phyloP scores from a whole-genome alignment of 1,140 invertebrate genomes.

The Drosophila sp. region DNA sequence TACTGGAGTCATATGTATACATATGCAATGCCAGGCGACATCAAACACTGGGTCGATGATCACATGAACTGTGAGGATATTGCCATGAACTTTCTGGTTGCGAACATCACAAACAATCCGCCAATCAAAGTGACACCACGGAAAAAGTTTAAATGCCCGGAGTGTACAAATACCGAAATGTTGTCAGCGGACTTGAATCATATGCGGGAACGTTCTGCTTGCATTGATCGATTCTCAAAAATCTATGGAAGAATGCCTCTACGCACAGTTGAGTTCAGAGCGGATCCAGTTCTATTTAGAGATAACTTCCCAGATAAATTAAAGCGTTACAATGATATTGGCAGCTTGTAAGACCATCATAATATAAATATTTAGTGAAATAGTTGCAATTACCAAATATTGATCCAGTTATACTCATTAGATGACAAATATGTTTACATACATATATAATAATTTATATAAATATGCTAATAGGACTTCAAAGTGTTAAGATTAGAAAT shows the following conservation, averaged over 20 bases:
- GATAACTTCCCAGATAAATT: conserved; percentile 94
- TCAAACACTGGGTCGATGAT: conserved; percentile 94
- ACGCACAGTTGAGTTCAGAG: conserved; percentile 95
- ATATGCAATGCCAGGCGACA: conserved; percentile 91
- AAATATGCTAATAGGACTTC: conserved; percentile 11
- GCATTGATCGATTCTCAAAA: conserved; percentile 94
- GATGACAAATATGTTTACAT: conserved; percentile 1
- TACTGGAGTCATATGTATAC: conserved; percentile 96
- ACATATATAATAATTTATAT: conserved; percentile 1
- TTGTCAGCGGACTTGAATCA: conserved; percentile 95
- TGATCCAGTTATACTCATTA: conserved; percentile 8
- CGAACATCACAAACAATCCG: conserved; percentile 95
- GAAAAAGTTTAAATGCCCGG: conserved; percentile 99
- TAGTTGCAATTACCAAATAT: conserved; percentile 52
- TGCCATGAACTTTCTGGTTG: conserved; percentile 97
- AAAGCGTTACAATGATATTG: conserved; percentile 96
- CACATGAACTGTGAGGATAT: conserved; percentile 98
- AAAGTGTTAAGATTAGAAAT: neutral
- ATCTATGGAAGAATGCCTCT: conserved; percentile 96
- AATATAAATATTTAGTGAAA: conserved; percentile 7
- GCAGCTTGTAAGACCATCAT: conserved; percentile 87
- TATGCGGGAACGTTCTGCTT: conserved; percentile 96
- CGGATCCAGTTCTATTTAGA: conserved; percentile 97
- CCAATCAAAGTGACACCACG: conserved; percentile 98
- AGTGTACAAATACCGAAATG: conserved; percentile 97